Evolutionary conservation across 2,113 vertebrate species (phyloP).

Genomic region (Apteryx mantelli): DNA sequence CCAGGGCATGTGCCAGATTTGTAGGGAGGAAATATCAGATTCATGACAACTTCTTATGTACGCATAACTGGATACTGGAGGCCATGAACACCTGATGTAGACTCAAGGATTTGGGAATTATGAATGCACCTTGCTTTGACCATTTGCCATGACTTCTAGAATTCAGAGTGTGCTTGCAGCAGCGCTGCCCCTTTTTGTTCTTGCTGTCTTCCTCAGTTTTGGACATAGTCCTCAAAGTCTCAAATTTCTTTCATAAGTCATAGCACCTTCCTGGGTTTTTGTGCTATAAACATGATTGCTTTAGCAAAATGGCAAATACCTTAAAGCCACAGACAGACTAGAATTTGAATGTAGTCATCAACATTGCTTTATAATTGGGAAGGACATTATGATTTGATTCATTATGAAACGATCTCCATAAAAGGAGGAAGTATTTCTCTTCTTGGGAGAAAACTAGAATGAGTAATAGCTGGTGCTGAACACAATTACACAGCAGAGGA

Average conservation of each 20-base stretch:
- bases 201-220: not conserved
- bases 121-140: not conserved
- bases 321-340: not conserved
- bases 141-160: not conserved
- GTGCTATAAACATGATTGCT: not conserved
- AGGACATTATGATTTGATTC: not conserved
- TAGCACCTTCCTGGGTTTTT: not conserved
- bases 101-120: not conserved
- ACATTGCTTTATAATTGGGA: not conserved
- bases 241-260: not conserved
- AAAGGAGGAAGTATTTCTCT: conserved; percentile 49
- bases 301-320: not conserved
- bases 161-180: not conserved
- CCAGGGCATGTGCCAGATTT: not conserved
- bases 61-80: not conserved
- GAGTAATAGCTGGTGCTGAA: conserved; percentile 7
- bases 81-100: not conserved
- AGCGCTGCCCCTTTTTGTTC: not conserved
- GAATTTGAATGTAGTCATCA: not conserved
- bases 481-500: not conserved
- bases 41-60: not conserved
- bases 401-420: not conserved
- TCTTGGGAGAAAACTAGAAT: conserved; percentile 21
- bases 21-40: not conserved
- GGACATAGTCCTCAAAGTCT: not conserved